Conservation (phyloP, 37 sponge, comb jelly and placozoan species). For the Oopsacas minuta region DNA sequence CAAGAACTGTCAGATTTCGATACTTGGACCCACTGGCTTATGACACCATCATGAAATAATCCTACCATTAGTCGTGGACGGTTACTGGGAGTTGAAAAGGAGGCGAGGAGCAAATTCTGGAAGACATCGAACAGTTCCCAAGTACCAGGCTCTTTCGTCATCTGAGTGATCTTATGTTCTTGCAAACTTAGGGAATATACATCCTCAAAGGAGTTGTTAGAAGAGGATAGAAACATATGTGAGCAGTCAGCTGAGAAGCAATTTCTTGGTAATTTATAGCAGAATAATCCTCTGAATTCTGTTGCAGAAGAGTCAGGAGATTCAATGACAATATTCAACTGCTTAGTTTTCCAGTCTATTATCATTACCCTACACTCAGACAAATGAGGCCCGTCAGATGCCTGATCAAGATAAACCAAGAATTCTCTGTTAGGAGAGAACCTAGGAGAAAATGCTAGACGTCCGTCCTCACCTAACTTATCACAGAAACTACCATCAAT, state of each 20-base stretch:
- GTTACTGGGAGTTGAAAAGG: constrained; percentile 35
- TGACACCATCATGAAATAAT: background rate
- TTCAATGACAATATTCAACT: background rate
- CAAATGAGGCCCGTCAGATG: background rate
- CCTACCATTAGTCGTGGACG: constrained; percentile 43
- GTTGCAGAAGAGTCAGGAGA: background rate
- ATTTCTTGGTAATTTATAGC: background rate
- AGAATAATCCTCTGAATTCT: background rate
- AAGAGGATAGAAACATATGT: background rate
- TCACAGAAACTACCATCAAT: background rate
- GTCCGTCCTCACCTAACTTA: background rate
- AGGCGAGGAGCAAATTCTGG: constrained; percentile 40
- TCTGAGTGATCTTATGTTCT: background rate
- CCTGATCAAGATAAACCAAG: background rate
- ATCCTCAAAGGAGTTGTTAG: background rate
- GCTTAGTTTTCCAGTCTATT: constrained; percentile 31
- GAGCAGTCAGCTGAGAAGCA: constrained; percentile 9
- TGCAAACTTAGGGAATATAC: background rate
- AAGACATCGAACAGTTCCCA: constrained; percentile 59
- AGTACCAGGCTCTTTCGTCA: constrained; percentile 24
- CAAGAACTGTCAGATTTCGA: background rate
- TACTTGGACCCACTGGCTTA: background rate
- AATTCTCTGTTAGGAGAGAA: background rate
- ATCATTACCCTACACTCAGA: background rate
- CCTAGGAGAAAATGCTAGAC: background rate